Percentiles rank a stretch among this genome's conserved stretches.
Conservation (phyloP, 2,888 invertebrate genomes). For the Pasiphila rectangulata region DNA sequence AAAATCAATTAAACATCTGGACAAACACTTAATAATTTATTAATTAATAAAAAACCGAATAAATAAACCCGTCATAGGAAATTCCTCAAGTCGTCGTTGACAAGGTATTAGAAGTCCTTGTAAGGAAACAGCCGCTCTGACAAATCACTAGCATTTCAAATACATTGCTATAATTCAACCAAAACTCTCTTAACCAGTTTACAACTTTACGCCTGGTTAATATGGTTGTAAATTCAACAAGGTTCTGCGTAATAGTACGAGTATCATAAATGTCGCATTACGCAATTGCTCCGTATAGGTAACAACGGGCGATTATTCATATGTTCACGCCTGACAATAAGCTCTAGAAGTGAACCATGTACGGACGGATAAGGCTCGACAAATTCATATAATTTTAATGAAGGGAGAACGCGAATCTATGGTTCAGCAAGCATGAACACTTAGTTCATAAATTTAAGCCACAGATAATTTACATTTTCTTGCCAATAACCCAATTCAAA, state of each 20-base stretch:
- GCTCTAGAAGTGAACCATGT: conserved; percentile 20
- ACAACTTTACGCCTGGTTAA: conserved; percentile 8
- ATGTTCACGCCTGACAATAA: conserved; percentile 27
- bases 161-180: conserved; percentile 1
- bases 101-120: conserved; percentile 17
- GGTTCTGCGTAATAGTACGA: conserved; percentile 20
- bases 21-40: too few species aligned
- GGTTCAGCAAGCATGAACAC: conserved; percentile 1
- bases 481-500: neutral
- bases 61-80: conserved; percentile 8
- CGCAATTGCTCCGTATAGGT: conserved; percentile 34
- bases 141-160: conserved; percentile 17
- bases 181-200: conserved; percentile 8
- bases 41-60: neutral
- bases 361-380: conserved; percentile 10
- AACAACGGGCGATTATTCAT: conserved; percentile 31
- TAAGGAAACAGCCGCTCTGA: conserved; percentile 18
- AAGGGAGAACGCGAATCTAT: conserved; percentile 5
- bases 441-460: conserved; percentile 1
- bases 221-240: conserved; percentile 13
- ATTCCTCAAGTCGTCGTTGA: conserved; percentile 15
- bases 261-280: conserved; percentile 34
- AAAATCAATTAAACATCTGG: too few species aligned
- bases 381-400: neutral
- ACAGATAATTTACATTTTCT: neutral